phyloP scores from a whole-genome alignment of 2,113 vertebrate species.

The Neotragus moschatus region DNA sequence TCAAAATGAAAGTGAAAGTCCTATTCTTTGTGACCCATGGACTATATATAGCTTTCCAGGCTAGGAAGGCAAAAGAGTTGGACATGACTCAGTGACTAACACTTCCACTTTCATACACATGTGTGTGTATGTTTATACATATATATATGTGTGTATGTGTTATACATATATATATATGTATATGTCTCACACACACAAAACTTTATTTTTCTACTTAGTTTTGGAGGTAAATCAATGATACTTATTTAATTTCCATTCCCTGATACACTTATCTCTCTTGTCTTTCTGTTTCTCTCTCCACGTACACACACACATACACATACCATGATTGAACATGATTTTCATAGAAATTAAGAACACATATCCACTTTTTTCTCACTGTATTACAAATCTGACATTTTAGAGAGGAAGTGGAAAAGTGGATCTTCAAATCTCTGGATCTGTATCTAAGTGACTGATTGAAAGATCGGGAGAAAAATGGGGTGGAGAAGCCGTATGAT shows the following conservation, averaged over 20 bases:
- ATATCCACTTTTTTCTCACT: neutral
- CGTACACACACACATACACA: neutral
- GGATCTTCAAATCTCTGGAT: neutral
- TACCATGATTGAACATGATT: neutral
- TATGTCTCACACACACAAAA: neutral
- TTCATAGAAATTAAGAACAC: neutral
- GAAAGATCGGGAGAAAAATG: neutral
- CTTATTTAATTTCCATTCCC: neutral
- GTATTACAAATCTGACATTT: neutral
- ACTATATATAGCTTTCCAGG: neutral
- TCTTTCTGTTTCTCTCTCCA: neutral
- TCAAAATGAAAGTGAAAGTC: neutral
- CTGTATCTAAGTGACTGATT: neutral
- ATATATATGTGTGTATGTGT: fast-evolving
- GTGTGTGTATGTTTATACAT: neutral
- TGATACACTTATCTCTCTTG: neutral
- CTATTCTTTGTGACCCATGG: neutral
- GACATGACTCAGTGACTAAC: neutral
- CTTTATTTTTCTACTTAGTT: neutral
- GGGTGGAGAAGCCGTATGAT: neutral
- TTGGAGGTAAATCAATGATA: neutral
- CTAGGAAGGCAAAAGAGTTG: neutral
- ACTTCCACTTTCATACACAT: neutral
- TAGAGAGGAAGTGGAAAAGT: neutral
- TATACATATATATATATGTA: neutral